Conservation (phyloP, 2,888 invertebrate species). For the Acheta domesticus region DNA sequence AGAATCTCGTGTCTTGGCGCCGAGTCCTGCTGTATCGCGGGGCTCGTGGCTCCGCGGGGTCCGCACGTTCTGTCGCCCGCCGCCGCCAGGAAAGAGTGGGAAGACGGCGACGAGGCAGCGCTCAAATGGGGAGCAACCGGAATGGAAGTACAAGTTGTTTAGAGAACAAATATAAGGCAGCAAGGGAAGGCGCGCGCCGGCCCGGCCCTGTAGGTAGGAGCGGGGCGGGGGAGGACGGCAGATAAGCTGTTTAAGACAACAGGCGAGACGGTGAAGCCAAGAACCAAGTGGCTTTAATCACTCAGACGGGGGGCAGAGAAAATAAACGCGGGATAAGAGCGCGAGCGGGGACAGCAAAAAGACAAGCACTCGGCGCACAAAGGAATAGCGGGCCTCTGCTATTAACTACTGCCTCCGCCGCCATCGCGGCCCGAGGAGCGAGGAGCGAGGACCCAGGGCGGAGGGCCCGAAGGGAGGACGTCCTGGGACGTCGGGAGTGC, state of each 20-base stretch:
- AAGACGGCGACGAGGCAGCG: not conserved
- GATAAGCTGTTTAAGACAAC: conserved; percentile 18
- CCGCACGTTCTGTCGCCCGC: not conserved
- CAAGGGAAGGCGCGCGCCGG: not conserved
- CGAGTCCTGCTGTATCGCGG: no score
- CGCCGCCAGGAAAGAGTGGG: not conserved
- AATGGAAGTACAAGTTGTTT: conserved; percentile 18
- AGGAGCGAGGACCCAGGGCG: no score
- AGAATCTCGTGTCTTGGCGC: no score
- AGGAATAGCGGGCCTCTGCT: not conserved
- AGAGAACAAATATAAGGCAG: conserved; percentile 18
- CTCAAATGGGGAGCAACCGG: not conserved
- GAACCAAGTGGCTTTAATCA: conserved; percentile 18
- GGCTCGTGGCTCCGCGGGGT: no score
- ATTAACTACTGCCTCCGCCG: conserved; percentile 18
- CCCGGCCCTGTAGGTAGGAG: not conserved
- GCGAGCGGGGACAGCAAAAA: conserved; percentile 4
- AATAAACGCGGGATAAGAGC: not conserved
- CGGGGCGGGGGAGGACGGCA: not conserved
- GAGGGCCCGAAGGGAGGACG: not conserved
- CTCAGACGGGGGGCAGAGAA: not conserved
- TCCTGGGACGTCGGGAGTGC: no score
- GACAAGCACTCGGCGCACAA: not conserved
- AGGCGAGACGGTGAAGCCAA: conserved; percentile 11
- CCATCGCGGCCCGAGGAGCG: not conserved